Percentiles rank a stretch among this genome's conserved stretches.
phyloP scores from a whole-genome alignment of 2,797 vertebrate genomes.

The Ataeniobius toweri region DNA sequence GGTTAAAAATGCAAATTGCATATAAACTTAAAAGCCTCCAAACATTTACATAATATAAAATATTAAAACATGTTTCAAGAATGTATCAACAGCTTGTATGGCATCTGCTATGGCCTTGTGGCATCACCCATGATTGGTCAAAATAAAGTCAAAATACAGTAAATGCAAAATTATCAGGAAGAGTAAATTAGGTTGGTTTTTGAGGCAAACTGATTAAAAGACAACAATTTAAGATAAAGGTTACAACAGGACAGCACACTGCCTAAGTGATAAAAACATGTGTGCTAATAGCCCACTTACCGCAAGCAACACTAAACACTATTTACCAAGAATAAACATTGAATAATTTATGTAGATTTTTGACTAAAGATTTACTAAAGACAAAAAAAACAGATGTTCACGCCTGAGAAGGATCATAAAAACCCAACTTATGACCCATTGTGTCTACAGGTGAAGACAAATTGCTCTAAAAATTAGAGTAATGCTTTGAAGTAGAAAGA shows the following conservation, averaged over 20 bases:
- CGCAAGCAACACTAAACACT: neutral
- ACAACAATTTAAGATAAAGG: conserved; percentile 11
- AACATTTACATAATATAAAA: conserved; percentile 12
- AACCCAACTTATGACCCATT: conserved; percentile 42
- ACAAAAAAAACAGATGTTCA: conserved; percentile 15
- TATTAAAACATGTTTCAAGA: neutral
- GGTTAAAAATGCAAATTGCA: too few species aligned
- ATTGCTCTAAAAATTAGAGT: conserved; percentile 33
- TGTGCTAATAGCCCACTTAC: neutral
- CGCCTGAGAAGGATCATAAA: conserved; percentile 28
- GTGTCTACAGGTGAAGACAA: conserved; percentile 34
- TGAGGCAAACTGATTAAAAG: conserved; percentile 10
- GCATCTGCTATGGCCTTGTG: neutral
- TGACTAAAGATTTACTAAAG: conserved; percentile 22
- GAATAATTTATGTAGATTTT: conserved; percentile 20
- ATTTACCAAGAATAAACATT: neutral
- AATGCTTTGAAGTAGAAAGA: conserved; percentile 15
- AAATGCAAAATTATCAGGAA: conserved; percentile 13
- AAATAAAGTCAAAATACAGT: conserved; percentile 37
- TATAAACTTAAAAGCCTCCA: neutral
- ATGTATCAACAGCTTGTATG: conserved; percentile 13
- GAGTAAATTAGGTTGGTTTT: conserved; percentile 21
- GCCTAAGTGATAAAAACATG: conserved; percentile 13
- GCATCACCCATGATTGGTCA: conserved; percentile 10
- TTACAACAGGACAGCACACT: conserved; percentile 23